phyloP scores from a whole-genome alignment of 2,113 vertebrate species.

The Elephantulus edwardii region DNA sequence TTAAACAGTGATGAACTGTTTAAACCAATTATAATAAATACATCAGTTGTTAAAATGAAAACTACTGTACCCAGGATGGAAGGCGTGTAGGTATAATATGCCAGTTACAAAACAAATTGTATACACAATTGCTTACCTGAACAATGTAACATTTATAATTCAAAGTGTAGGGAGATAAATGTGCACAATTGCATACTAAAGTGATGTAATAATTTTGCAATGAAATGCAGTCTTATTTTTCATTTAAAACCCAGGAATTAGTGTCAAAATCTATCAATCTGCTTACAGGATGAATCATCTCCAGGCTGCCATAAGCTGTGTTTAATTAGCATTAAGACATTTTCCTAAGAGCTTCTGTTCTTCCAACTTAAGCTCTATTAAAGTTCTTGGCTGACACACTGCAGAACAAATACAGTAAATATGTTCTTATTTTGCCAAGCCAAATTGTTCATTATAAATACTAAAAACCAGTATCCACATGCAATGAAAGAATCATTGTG shows the following conservation, averaged over 20 bases:
- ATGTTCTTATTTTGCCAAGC: conserved; percentile 20
- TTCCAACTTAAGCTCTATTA: conserved; percentile 35
- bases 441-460: conserved; percentile 25
- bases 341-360: conserved; percentile 53
- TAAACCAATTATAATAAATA: conserved; percentile 11
- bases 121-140: not conserved
- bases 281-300: not conserved
- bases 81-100: not conserved
- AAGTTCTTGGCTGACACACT: conserved; percentile 27
- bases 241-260: conserved; percentile 11
- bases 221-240: not conserved
- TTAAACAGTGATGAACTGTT: not conserved
- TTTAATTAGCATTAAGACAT: conserved; percentile 51
- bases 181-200: not conserved
- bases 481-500: not conserved
- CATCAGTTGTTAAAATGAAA: not conserved
- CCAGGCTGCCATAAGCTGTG: conserved; percentile 10
- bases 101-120: conserved; percentile 26
- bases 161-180: not conserved
- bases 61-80: not conserved
- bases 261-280: conserved; percentile 15
- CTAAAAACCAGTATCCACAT: conserved; percentile 8
- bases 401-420: conserved; percentile 21
- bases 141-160: conserved; percentile 9
- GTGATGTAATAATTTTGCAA: not conserved